Evolutionary conservation across 2,888 invertebrate genomes (phyloP).

Genomic region (Caenorhabditis sp.): DNA sequence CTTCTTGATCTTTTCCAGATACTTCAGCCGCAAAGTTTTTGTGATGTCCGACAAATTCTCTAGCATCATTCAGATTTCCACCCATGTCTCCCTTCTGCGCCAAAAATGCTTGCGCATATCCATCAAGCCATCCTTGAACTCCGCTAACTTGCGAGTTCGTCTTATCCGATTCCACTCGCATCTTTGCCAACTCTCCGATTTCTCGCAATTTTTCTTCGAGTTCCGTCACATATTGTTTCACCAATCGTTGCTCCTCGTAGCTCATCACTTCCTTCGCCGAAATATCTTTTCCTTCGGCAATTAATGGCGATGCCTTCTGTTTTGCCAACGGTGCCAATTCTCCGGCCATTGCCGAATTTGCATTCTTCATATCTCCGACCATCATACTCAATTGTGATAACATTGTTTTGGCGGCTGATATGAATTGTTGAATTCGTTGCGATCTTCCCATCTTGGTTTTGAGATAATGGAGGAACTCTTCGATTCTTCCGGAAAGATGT

Average conservation of each 20-base stretch:
- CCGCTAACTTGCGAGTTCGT: constrained; percentile 34
- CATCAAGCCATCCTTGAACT: constrained; percentile 54
- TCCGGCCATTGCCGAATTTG: constrained; percentile 66
- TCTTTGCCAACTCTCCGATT: constrained; percentile 56
- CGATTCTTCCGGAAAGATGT: constrained; percentile 49
- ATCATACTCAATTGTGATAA: constrained; percentile 64
- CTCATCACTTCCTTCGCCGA: constrained; percentile 49
- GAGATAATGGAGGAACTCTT: constrained; percentile 54
- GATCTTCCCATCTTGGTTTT: constrained; percentile 50
- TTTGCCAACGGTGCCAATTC: constrained; percentile 65
- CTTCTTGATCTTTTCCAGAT: constrained; percentile 51
- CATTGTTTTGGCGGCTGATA: constrained; percentile 57
- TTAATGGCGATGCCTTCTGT: constrained; percentile 60
- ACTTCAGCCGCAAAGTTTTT: constrained; percentile 57
- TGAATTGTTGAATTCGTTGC: constrained; percentile 51
- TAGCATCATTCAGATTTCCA: constrained; percentile 41
- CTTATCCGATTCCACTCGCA: constrained; percentile 50
- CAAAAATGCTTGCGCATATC: constrained; percentile 58
- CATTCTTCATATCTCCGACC: constrained; percentile 60
- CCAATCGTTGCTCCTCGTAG: constrained; percentile 52
- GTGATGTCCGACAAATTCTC: constrained; percentile 56
- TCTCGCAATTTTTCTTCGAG: constrained; percentile 50
- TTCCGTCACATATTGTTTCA: constrained; percentile 45
- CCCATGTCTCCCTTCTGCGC: constrained; percentile 60
- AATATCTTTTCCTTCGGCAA: constrained; percentile 61